Base-by-base conservation (phyloP, 1,140 invertebrate genomes). In the Eueides isabella region DNA sequence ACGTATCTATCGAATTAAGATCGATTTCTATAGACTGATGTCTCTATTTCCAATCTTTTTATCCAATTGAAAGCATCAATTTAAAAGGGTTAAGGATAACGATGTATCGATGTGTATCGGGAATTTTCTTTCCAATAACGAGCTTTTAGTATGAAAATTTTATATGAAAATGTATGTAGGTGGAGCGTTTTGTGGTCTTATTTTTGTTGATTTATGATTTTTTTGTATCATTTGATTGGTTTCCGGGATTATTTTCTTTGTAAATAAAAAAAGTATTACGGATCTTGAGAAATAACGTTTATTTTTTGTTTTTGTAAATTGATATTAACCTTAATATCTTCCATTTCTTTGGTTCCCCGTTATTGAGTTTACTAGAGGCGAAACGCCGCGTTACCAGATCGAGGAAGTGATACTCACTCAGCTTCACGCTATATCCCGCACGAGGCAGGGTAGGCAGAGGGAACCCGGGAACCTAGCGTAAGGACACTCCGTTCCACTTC, bases 41-140 rank as follows among this genome's bases (percentile, higher is more conserved):
- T 63, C 29, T 63, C 61, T 63, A 63, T 63, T 63, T 63, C 61
- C 11, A 14, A 16, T 31, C 61, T 31, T 14, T 63, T 63, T 63
- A 29, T 19, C 28, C 28, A 31, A 63, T 63, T 63, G 61, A 63
- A 63, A 63, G 61, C 61, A 63, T 63, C 61, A 63, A 63, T 63
- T 63, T 63, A 63, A 63, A 63, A 31, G 61, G 29, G 61, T 63
- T 63, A 63, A 29, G 61, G 61, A 31, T 63, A 63, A 63, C 61
- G 61, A 63, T 29, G 61, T 63, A 63, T 63, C 61, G 28, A 63
- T 63, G 7, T 30, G 30, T 63, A 63, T 63, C 61, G 26, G 5
- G 7, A 31, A 63, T 63, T 63, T 31, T 63, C 61, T 63, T 31
- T 63, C n/a, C 48, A 11, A 55, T 55, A 55, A 55, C 48, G 48